Evolutionary conservation across 1,140 invertebrate genomes (phyloP).

Genomic region (Drosophila gunungcola): DNA sequence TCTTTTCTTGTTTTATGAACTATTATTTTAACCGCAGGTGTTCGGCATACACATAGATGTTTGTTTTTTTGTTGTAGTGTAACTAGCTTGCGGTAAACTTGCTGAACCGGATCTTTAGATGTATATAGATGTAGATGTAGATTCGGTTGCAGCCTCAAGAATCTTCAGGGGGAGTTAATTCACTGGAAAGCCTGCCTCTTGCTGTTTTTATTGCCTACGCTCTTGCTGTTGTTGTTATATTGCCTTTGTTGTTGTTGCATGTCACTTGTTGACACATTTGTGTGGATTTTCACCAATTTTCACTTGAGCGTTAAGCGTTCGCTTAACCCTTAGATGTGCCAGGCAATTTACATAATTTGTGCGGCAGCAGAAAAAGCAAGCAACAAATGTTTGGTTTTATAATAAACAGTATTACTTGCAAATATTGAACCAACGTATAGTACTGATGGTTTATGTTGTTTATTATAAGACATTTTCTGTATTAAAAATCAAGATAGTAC

Average conservation of each 20-base stretch:
- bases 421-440: conserved; percentile 21
- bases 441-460: neutral
- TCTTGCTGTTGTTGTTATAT: conserved; percentile 25
- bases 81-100: conserved; percentile 82
- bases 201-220: conserved; percentile 27
- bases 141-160: conserved; percentile 77
- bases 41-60: conserved; percentile 9
- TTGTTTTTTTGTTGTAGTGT: conserved; percentile 45
- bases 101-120: conserved; percentile 76
- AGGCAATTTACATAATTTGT: conserved; percentile 40
- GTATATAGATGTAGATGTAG: conserved; percentile 39
- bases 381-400: conserved; percentile 34
- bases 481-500: too few species aligned
- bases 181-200: conserved; percentile 60
- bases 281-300: conserved; percentile 78
- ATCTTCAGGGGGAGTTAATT: conserved; percentile 72
- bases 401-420: conserved; percentile 29
- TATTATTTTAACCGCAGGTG: conserved; percentile 26
- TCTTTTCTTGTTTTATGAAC: neutral
- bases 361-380: conserved; percentile 16
- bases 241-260: conserved; percentile 30
- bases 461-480: too few species aligned
- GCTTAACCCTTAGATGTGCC: conserved; percentile 41
- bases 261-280: conserved; percentile 78
- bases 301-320: conserved; percentile 63